Percentiles rank a stretch among this genome's conserved stretches.
phyloP scores from a whole-genome alignment of 92 coral and sea anemone species.

The Phenganax stokvisi region DNA sequence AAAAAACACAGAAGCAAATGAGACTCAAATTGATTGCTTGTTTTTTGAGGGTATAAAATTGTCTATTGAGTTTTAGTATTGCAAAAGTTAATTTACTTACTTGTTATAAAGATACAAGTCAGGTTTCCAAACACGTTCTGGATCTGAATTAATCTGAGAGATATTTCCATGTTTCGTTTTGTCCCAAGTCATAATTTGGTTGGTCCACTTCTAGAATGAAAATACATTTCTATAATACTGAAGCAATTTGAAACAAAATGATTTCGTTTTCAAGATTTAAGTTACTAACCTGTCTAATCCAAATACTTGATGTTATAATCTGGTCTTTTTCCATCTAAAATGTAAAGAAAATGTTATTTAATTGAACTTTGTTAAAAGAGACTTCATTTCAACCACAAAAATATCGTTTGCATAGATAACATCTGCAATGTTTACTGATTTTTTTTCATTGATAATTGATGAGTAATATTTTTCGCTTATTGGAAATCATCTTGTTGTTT shows the following conservation, averaged over 20 bases:
- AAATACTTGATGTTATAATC: slow-evolving; percentile 60
- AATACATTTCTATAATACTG: neutral
- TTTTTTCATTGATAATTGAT: too few species aligned
- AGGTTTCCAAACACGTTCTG: slow-evolving; percentile 75
- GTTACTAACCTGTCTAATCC: slow-evolving; percentile 70
- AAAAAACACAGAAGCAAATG: too few species aligned
- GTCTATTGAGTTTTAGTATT: neutral
- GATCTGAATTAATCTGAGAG: slow-evolving; percentile 65
- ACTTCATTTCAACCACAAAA: too few species aligned
- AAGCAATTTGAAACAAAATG: neutral
- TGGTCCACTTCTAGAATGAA: slow-evolving; percentile 64
- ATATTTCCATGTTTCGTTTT: slow-evolving; percentile 70
- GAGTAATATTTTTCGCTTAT: neutral
- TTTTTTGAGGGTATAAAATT: neutral
- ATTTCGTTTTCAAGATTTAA: neutral
- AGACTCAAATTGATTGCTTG: too few species aligned
- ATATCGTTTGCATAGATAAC: too few species aligned
- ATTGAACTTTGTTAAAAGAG: neutral
- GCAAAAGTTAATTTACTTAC: slow-evolving; percentile 43
- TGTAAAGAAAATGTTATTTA: neutral
- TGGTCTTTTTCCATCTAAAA: slow-evolving; percentile 74
- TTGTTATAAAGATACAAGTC: slow-evolving; percentile 92
- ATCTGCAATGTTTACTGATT: too few species aligned
- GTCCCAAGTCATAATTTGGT: slow-evolving; percentile 73
- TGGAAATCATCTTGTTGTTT: too few species aligned